A percentile compares a stretch with the other conserved stretches of the same genome.
phyloP scores from a whole-genome alignment of 2,888 invertebrate species.

The Torymus aiolomorphi region DNA sequence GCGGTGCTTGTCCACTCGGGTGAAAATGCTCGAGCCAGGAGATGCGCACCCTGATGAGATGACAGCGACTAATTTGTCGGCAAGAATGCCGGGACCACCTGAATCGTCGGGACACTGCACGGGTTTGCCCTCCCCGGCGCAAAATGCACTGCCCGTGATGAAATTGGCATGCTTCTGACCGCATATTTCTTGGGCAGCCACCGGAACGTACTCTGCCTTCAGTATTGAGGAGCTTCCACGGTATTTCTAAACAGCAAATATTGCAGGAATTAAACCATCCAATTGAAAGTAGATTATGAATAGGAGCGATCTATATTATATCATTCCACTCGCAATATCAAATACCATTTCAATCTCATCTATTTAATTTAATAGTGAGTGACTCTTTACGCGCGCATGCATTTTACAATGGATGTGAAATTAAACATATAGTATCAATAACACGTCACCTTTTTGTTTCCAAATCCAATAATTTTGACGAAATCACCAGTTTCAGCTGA shows the following conservation, averaged over 20 bases:
- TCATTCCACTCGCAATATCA: too few relatives aligned
- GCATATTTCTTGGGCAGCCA: neutral
- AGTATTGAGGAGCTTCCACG: neutral
- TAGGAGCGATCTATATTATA: too few relatives aligned
- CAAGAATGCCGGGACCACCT: constrained; percentile 22
- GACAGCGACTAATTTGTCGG: constrained; percentile 24
- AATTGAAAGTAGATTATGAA: too few relatives aligned
- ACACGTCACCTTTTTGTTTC: too few relatives aligned
- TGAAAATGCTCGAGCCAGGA: neutral
- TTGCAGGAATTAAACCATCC: neutral
- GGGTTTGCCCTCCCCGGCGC: neutral
- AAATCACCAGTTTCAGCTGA: too few relatives aligned
- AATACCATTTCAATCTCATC: too few relatives aligned
- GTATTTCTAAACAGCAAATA: neutral
- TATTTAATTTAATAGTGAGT: too few relatives aligned
- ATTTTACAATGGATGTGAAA: too few relatives aligned
- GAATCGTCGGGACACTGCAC: constrained; percentile 12
- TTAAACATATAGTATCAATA: too few relatives aligned
- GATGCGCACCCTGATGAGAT: constrained; percentile 20
- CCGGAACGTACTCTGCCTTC: neutral
- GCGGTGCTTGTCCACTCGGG: neutral
- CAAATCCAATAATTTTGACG: too few relatives aligned
- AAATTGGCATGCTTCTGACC: constrained; percentile 14
- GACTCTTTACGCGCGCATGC: too few relatives aligned
- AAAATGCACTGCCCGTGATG: neutral